A percentile compares a stretch with the other conserved stretches of the same genome.
Conservation (phyloP, 1,140 invertebrate species). For the Drosophila dunni region DNA sequence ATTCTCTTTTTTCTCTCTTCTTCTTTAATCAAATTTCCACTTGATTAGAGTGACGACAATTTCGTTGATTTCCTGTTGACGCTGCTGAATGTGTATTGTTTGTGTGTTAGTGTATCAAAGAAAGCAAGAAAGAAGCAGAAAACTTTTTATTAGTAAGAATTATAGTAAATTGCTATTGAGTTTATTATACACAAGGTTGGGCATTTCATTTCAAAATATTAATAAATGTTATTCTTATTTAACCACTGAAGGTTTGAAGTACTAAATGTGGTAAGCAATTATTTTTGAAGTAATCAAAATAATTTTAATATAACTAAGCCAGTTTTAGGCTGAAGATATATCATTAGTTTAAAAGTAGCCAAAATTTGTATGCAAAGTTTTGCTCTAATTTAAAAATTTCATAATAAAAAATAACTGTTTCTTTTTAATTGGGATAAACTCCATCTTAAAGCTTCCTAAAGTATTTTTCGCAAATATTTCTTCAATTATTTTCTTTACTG, state of each 20-base stretch:
- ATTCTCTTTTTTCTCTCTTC: conserved; percentile 60
- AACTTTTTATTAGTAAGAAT: conserved; percentile 41
- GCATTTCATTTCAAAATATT: neutral
- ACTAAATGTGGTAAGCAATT: too few relatives aligned
- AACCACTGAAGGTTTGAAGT: too few relatives aligned
- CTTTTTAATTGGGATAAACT: too few relatives aligned
- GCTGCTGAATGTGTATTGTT: conserved; percentile 26
- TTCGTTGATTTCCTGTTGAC: conserved; percentile 75
- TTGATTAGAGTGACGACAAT: conserved; percentile 81
- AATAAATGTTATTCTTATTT: neutral
- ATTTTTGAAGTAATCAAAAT: too few relatives aligned
- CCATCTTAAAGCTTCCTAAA: too few relatives aligned
- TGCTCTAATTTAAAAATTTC: too few relatives aligned
- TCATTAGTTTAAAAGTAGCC: too few relatives aligned
- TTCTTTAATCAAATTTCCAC: conserved; percentile 80
- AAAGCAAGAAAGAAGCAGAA: conserved; percentile 26
- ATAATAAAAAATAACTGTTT: too few relatives aligned
- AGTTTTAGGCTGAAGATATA: too few relatives aligned
- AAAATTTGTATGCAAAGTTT: neutral
- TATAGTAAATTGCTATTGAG: neutral
- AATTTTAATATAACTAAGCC: neutral
- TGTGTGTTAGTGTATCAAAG: conserved; percentile 5
- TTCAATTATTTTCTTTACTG: neutral
- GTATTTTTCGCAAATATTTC: neutral
- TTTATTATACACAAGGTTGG: conserved; percentile 7